Conservation (phyloP, 2,113 vertebrate species). For the Apus apus region DNA sequence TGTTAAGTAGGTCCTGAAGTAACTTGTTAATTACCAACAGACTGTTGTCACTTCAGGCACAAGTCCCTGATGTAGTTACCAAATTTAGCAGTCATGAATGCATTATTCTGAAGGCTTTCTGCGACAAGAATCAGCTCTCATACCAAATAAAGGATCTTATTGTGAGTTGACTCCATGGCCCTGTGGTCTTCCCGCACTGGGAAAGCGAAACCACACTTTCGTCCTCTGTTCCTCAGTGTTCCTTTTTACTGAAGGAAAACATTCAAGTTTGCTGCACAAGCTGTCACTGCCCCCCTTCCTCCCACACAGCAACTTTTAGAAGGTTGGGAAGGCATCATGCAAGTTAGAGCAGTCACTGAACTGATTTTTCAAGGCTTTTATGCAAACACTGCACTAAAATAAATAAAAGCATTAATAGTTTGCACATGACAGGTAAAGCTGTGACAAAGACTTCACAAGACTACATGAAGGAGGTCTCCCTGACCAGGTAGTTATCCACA, state of each 20-base stretch:
- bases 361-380: not conserved
- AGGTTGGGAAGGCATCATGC: not conserved
- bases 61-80: not conserved
- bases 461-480: not conserved
- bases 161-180: not conserved
- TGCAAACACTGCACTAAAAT: not conserved
- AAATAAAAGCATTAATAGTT: not conserved
- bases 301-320: not conserved
- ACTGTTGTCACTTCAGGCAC: not conserved
- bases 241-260: conserved; percentile 25
- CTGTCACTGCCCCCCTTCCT: not conserved
- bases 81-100: conserved; percentile 20
- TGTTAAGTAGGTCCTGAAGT: not conserved
- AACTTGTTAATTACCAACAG: conserved; percentile 39
- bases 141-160: conserved; percentile 28
- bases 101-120: conserved; percentile 26
- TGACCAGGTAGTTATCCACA: not conserved
- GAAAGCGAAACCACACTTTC: not conserved
- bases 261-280: not conserved
- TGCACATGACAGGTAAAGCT: not conserved
- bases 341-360: not conserved
- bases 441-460: not conserved
- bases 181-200: not conserved
- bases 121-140: conserved; percentile 1
- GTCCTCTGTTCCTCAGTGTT: not conserved